phyloP scores from a whole-genome alignment of 2,113 vertebrate genomes.

The Tachysurus fulvidraco region DNA sequence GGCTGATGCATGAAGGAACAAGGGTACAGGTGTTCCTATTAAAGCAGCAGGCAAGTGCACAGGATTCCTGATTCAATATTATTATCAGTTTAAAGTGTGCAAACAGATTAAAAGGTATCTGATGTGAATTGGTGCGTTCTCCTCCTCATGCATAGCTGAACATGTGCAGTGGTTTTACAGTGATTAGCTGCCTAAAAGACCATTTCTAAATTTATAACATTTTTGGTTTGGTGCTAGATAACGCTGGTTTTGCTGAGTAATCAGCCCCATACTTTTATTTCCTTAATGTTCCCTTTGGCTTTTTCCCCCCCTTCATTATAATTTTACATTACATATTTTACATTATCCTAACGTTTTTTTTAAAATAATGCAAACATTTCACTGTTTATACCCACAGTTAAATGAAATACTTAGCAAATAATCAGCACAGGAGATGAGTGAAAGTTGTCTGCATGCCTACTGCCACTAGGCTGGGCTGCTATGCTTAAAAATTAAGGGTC shows the following conservation, averaged over 20 bases:
- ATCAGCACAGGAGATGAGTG: background rate
- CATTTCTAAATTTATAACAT: background rate
- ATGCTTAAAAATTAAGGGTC: background rate
- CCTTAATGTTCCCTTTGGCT: background rate
- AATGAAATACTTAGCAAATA: too few relatives aligned
- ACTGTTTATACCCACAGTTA: too few relatives aligned
- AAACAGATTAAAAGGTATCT: background rate
- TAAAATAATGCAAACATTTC: too few relatives aligned
- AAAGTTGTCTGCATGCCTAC: background rate
- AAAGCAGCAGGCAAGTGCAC: background rate
- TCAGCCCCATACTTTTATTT: background rate
- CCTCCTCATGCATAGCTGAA: background rate
- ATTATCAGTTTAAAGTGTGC: background rate
- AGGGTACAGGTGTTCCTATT: background rate
- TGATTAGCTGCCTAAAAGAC: background rate
- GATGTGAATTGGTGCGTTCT: background rate
- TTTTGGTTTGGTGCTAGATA: background rate
- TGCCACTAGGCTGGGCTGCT: background rate
- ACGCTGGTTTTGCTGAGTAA: background rate
- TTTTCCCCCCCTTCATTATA: too few relatives aligned
- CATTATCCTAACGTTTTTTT: too few relatives aligned
- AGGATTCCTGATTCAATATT: background rate
- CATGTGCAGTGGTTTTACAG: background rate
- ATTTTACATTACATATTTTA: background rate
- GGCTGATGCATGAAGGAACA: background rate